Percentiles rank a stretch among this genome's conserved stretches.
Conservation (phyloP, 1,140 invertebrate genomes). For the Cotesia vestalis region DNA sequence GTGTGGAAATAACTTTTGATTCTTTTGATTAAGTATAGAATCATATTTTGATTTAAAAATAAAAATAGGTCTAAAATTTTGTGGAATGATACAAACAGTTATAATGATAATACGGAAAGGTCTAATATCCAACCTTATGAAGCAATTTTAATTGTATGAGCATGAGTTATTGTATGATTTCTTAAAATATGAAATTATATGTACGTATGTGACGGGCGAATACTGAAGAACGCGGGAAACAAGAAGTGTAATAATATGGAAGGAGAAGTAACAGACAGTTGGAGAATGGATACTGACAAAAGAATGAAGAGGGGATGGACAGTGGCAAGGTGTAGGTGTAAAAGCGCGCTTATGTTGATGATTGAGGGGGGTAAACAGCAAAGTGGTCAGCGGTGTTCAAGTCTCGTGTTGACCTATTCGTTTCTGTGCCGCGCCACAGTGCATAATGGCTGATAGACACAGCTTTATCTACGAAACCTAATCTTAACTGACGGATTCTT, state of each 20-base stretch:
- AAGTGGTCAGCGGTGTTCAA: conserved; percentile 57
- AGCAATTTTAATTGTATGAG: too few species aligned
- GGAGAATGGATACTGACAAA: conserved; percentile 20
- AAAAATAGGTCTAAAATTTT: too few species aligned
- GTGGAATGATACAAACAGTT: too few species aligned
- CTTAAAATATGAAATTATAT: too few species aligned
- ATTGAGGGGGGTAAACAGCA: conserved; percentile 49
- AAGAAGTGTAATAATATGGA: neutral
- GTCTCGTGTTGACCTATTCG: conserved; percentile 64
- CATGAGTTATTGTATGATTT: too few species aligned
- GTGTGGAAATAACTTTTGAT: too few species aligned
- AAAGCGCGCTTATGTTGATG: conserved; percentile 52
- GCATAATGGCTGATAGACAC: conserved; percentile 61
- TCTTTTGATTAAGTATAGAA: too few species aligned
- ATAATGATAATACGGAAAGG: too few species aligned
- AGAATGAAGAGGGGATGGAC: conserved; percentile 35
- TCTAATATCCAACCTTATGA: too few species aligned
- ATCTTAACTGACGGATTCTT: neutral
- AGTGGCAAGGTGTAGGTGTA: conserved; percentile 53
- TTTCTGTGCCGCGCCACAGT: conserved; percentile 58
- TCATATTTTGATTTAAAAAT: too few species aligned
- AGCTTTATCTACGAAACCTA: conserved; percentile 36
- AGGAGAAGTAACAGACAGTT: conserved; percentile 10
- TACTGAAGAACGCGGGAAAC: too few species aligned
- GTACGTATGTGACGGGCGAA: too few species aligned